Conservation (phyloP, 2,797 vertebrate species). For the Ficedula albicollis region DNA sequence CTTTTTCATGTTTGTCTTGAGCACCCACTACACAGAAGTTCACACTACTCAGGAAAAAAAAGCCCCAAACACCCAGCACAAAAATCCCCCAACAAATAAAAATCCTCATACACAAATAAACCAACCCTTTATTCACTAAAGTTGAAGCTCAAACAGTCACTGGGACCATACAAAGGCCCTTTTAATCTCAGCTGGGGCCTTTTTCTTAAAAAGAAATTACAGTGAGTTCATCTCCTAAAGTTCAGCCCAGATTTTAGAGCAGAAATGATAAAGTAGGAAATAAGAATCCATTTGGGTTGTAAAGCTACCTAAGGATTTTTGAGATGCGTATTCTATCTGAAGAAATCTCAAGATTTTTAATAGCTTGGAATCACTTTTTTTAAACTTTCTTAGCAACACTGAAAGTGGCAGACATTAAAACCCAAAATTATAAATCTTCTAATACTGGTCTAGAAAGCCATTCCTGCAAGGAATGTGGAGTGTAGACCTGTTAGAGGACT, state of each 20-base stretch:
- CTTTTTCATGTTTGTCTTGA: background rate
- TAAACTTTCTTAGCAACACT: background rate
- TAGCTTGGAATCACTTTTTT: background rate
- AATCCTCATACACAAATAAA: background rate
- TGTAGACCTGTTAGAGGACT: background rate
- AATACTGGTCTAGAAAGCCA: background rate
- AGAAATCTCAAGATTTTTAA: background rate
- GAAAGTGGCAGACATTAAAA: background rate
- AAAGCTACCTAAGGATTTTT: background rate
- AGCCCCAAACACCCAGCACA: accelerated
- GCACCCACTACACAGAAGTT: background rate
- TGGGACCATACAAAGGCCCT: background rate
- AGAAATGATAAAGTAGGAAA: background rate
- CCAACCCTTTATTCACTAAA: background rate
- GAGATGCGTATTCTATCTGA: accelerated
- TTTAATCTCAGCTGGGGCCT: background rate
- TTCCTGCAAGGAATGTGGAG: background rate
- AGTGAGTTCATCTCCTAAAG: background rate
- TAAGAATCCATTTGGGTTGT: background rate
- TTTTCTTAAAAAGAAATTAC: background rate
- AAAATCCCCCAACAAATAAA: background rate
- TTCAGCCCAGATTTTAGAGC: background rate
- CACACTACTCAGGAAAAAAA: accelerated
- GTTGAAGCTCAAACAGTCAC: background rate
- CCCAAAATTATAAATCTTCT: background rate